Conservation (phyloP, 2,888 invertebrate genomes). For the Conistra vaccinii region DNA sequence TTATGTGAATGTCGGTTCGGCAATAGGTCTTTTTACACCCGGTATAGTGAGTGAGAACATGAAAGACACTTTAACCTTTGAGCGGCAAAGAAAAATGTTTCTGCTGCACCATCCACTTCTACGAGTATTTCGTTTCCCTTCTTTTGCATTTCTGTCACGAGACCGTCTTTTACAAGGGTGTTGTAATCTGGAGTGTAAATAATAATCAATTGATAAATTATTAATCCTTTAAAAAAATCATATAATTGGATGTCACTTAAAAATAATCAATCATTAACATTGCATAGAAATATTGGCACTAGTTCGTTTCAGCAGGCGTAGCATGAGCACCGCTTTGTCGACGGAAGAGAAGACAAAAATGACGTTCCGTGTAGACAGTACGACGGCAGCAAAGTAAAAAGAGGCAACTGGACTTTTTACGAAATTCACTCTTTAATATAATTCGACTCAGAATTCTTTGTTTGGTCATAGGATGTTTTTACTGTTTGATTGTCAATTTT, state of each 20-base stretch:
- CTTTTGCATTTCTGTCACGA: slow-evolving; percentile 84
- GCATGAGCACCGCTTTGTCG: too few relatives aligned
- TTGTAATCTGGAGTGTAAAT: slow-evolving; percentile 77
- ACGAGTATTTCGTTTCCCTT: slow-evolving; percentile 81
- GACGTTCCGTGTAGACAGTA: too few relatives aligned
- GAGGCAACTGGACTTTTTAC: too few relatives aligned
- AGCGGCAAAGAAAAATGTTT: slow-evolving; percentile 84
- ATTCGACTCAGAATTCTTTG: too few relatives aligned
- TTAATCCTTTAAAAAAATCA: not conserved
- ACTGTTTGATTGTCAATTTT: too few relatives aligned
- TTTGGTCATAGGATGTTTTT: too few relatives aligned
- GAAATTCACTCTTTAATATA: too few relatives aligned
- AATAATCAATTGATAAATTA: not conserved
- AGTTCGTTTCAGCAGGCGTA: too few relatives aligned
- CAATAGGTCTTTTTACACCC: not conserved
- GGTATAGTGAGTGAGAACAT: not conserved
- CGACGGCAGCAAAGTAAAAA: too few relatives aligned
- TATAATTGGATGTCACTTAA: not conserved
- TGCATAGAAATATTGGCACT: too few relatives aligned
- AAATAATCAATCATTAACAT: not conserved
- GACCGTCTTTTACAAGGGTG: slow-evolving; percentile 73
- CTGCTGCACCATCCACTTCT: slow-evolving; percentile 76
- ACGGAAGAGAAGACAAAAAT: too few relatives aligned
- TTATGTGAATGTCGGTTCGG: not conserved
- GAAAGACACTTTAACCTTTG: slow-evolving; percentile 76